phyloP scores from a whole-genome alignment of 1,140 invertebrate genomes.

The Bombyx mori region ASM3026992v2 NC_085119.1:8774501-8775000 shows the following conservation, averaged over 20 bases:
- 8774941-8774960: constrained; percentile 16
- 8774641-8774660: constrained; percentile 67
- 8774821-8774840: constrained; percentile 67
- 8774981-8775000: too few relatives aligned
- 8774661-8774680: constrained; percentile 70
- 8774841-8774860: constrained; percentile 69
- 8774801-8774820: constrained; percentile 66
- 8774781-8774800: constrained; percentile 56
- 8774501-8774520: too few relatives aligned
- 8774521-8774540: constrained; percentile 7
- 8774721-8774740: constrained; percentile 66
- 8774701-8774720: constrained; percentile 66
- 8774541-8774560: constrained; percentile 37
- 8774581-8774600: constrained; percentile 33
- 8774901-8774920: constrained; percentile 49
- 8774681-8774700: constrained; percentile 64
- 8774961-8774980: too few relatives aligned
- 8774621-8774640: constrained; percentile 52
- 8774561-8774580: constrained; percentile 46
- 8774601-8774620: constrained; percentile 52
- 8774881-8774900: constrained; percentile 66
- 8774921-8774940: constrained; percentile 44
- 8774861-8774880: constrained; percentile 68
- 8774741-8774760: constrained; percentile 65
- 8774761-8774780: constrained; percentile 60